A percentile compares a stretch with the other conserved stretches of the same genome.
Conservation (phyloP, 1,140 invertebrate genomes). For the Phymastichus coffea region DNA sequence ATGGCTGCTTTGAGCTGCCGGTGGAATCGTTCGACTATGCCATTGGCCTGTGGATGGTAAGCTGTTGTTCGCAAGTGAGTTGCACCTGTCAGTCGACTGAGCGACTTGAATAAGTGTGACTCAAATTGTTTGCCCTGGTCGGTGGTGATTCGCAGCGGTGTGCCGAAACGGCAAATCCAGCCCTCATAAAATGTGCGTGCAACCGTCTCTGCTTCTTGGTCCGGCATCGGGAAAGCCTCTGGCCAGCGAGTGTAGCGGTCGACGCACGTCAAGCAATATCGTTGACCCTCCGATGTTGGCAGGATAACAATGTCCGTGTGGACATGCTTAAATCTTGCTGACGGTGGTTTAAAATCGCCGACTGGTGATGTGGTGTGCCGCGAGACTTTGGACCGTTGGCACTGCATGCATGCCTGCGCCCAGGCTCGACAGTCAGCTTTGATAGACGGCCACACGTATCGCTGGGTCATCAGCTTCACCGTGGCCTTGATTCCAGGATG, state of each 20-base stretch:
- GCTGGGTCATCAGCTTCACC: not conserved
- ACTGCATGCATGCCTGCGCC: too few species aligned
- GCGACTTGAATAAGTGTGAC: too few species aligned
- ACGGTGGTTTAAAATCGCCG: conserved; percentile 7
- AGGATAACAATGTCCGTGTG: conserved; percentile 14
- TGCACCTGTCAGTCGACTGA: too few species aligned
- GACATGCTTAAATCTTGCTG: conserved; percentile 17
- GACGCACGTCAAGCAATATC: not conserved
- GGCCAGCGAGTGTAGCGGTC: not conserved
- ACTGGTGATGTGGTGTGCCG: conserved; percentile 10
- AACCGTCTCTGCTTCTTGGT: not conserved
- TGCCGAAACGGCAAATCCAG: conserved; percentile 1
- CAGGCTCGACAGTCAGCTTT: too few species aligned
- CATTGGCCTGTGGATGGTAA: too few species aligned
- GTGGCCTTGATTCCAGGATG: not conserved
- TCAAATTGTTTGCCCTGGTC: not conserved
- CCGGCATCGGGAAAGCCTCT: too few species aligned
- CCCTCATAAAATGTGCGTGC: not conserved
- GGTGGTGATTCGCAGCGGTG: not conserved
- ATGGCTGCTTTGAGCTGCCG: not conserved
- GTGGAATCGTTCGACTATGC: too few species aligned
- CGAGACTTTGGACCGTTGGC: too few species aligned
- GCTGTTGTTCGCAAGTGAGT: too few species aligned
- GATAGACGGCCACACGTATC: not conserved
- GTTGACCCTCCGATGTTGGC: not conserved